Evolutionary conservation across 2,888 invertebrate species (phyloP), one percentile per base, ranked within the genome.

Genomic region (Cheilosia vernalis): DNA sequence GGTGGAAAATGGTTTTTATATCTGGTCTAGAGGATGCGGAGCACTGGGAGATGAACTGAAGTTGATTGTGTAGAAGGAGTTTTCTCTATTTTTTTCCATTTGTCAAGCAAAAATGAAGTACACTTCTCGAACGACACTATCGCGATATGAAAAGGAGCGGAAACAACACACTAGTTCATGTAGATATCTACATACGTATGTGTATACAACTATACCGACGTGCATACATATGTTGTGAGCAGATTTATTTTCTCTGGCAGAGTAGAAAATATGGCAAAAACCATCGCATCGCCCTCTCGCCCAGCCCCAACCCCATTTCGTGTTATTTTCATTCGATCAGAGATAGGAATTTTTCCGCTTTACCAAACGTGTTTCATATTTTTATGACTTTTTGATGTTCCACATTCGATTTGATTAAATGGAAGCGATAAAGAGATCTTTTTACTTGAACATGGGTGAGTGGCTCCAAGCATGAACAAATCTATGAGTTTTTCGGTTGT

Each of bases 331-430:
- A 80, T 84, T 84, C 84, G 80, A 84, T 84, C 80, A 80, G 63
- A 84, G 84, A 84, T 84, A 84, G 73, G 69, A 84, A 69, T 84
- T 84, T 80, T 84, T 84, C 80, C 80, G 84, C 84, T 84, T 84
- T 80, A 84, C 80, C 84, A 84, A 80, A 84, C 84, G 74, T 80
- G 84, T 80, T 84, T 81, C 85, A 81, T 85, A 85, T 85, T 85
- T 85, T 85, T 81, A 85, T 85, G 85, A 85, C 81, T 80, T 85
- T 85, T 85, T 85, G 85, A 85, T 85, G 85, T 85, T 85, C 81
- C 81, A 85, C 81, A 85, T 85, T 85, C 85, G 85, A 85, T 85
- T 81, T 85, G 85, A 85, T 85, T 81, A 85, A 85, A 85, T 85
- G 85, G 76, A 53, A 76, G 85, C 81, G 81, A 85, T 85, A 85